Base-by-base conservation (phyloP, 2,888 invertebrate species). In the Perdita meconis region DNA sequence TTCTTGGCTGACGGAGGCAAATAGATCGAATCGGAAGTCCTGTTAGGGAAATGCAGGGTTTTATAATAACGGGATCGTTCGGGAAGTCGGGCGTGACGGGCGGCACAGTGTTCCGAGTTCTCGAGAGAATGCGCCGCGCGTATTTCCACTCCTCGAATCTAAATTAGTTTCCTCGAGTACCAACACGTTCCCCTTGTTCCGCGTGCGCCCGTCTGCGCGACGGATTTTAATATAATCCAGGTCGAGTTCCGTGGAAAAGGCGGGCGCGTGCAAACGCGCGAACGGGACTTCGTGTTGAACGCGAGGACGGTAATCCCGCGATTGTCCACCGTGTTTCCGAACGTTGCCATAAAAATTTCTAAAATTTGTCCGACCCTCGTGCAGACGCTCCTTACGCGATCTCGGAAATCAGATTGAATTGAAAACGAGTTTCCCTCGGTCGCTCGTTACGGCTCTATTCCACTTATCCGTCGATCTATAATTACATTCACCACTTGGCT, bases 161-260 rank as follows among this genome's bases (percentile, higher is more conserved):
- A 77, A 74, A 74, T 77, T 64, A 68, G 75, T 74, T 77, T 77
- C 55, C 67, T 42, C 44, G 60, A 64, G 63, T 47, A 53, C 59
- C 47, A 59, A 77, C 63, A 42, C 63, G 63, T 67, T 61, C 50
- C 24, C 53, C 34, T 50, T 64, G 34, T 42, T 36, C 36, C 63
- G 16, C 19, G 26, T 30, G 13, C 26, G 19, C 34, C 44, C 22
- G 34, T 70, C 59, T 36, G 59, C 57, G 51, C 44, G 63, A 38
- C 13, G 57, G 63, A 51, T 74, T 77, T 77, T 68, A 68, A 67
- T 74, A 77, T 67, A 75, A 55, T 67, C 51, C 72, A 3, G 4
- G 19, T 40, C 40, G 56, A 22, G 44, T 40, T 44, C 47, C 53
- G 34, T 19, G 64, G 6, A 19, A 70, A 75, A 75, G 53, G 26